Evolutionary conservation across 2,888 invertebrate genomes (phyloP).

Genomic region (Dryocosmus kuriphilus): DNA sequence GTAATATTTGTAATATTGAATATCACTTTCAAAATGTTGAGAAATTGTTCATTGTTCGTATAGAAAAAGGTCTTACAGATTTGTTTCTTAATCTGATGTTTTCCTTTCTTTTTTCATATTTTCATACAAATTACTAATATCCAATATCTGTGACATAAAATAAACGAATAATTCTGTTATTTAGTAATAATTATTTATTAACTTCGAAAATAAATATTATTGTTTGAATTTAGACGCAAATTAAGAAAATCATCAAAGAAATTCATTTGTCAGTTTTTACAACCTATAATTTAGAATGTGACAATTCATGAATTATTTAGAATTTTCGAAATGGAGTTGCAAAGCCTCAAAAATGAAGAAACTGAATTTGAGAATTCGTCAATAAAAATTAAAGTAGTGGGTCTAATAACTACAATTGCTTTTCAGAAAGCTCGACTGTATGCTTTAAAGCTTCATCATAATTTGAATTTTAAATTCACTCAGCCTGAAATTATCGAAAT

Average conservation of each 20-base stretch:
- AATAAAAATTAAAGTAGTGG: slow-evolving; percentile 57
- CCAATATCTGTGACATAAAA: no score
- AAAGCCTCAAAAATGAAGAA: background rate
- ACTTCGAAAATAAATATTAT: no score
- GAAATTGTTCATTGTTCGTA: no score
- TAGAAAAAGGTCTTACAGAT: no score
- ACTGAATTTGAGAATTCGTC: slow-evolving; percentile 4
- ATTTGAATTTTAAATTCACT: slow-evolving; percentile 57
- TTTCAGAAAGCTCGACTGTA: slow-evolving; percentile 62
- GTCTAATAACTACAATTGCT: slow-evolving; percentile 57
- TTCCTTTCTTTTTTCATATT: no score
- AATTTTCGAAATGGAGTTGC: background rate
- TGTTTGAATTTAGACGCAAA: no score
- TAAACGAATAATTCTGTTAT: no score
- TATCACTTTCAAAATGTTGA: no score
- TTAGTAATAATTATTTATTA: no score
- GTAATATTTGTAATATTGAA: no score
- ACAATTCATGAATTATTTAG: background rate
- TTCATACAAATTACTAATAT: no score
- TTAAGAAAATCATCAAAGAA: background rate
- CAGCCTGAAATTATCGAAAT: slow-evolving; percentile 58
- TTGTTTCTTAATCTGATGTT: no score
- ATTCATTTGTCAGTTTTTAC: background rate
- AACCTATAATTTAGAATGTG: background rate
- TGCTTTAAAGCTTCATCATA: slow-evolving; percentile 56